Percentiles rank a stretch among this genome's conserved stretches.
Evolutionary conservation across 2,888 invertebrate species (phyloP).

Genomic region (Stenoptilia bipunctidactyla): DNA sequence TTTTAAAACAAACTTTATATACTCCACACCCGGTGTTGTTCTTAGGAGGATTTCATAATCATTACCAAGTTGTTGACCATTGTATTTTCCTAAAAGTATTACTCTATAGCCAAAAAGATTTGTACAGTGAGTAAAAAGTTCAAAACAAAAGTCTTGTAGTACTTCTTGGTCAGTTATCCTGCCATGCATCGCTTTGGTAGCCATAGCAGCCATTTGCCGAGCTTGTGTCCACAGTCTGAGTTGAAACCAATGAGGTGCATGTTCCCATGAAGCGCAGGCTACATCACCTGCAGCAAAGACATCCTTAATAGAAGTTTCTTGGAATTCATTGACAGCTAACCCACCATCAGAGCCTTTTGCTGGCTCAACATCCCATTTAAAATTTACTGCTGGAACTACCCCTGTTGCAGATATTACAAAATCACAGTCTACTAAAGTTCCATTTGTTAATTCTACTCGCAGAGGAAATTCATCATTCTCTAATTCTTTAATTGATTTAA

Average conservation of each 20-base stretch:
- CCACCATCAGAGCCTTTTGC: slow-evolving; percentile 80
- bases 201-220: slow-evolving; percentile 95
- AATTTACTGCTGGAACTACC: slow-evolving; percentile 79
- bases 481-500: slow-evolving; percentile 48
- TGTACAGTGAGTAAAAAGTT: slow-evolving; percentile 97
- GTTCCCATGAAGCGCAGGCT: slow-evolving; percentile 84
- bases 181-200: slow-evolving; percentile 89
- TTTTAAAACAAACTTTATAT: slow-evolving; percentile 89
- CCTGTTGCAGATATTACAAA: slow-evolving; percentile 97
- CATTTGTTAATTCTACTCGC: slow-evolving; percentile 80
- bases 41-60: slow-evolving; percentile 89
- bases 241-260: slow-evolving; percentile 89
- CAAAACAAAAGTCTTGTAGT: slow-evolving; percentile 95
- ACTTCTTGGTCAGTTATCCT: slow-evolving; percentile 72
- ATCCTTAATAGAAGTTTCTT: slow-evolving; percentile 82
- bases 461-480: slow-evolving; percentile 73
- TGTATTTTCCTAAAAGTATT: slow-evolving; percentile 90
- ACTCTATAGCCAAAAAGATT: slow-evolving; percentile 95
- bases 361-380: slow-evolving; percentile 64
- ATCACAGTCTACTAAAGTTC: slow-evolving; percentile 82
- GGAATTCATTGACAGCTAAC: slow-evolving; percentile 84
- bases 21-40: slow-evolving; percentile 84
- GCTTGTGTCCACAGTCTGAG: slow-evolving; percentile 99
- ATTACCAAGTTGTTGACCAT: slow-evolving; percentile 87
- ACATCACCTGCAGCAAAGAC: slow-evolving; percentile 98